Base-by-base conservation (phyloP, 1,140 invertebrate genomes). In the Aphelinus atriplicis region DNA sequence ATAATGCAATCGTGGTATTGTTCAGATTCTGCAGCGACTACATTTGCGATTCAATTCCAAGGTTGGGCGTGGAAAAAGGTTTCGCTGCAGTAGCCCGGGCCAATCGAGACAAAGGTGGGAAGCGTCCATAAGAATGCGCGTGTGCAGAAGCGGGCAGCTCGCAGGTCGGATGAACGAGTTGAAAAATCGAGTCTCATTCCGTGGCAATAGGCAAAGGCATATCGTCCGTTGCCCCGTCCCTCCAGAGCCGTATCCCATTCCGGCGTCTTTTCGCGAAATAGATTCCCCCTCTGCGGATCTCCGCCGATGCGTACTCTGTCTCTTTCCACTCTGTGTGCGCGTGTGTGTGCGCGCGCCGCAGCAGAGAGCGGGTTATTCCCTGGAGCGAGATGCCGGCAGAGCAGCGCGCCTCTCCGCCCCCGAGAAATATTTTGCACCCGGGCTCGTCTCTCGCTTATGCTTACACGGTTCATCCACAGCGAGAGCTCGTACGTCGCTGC, bases 381-480 rank as follows among this genome's bases (percentile, higher is more conserved):
- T 51, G 61, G 62, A 71, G 72, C 61, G 50, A 43, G 51, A 58
- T 60, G 50, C 7, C 3, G 56, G 42, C 9, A 50, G n/a, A 9
- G 47, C 48, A 53, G 26, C 78, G 79, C 77, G 76, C 79, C 60
- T 53, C 46, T n/a, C 46, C 26, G 57, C 42, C 64, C 45, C 71
- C 70, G 81, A 81, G 82, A 83, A 83, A 83, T 83, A 83, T 83
- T 83, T 82, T 79, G 81, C 79, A 81, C 77, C 75, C 76, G 70
- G 70, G 68, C 78, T 58, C 68, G 78, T 78, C 77, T 81, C 69
- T 61, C 75, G n/a, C 79, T 80, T 82, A 82, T 80, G 79, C 80
- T 80, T 81, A 79, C 79, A 71, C 77, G 78, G 71, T 75, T 80
- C 78, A 78, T 81, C 79, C 80, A 67, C 71, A 7, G 6, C n/a